These are phyloP conservation scores for Quiscalus mexicanus DNA, from an alignment of 2,113 vertebrate genomes.

Conservation along the genomic window DNA sequence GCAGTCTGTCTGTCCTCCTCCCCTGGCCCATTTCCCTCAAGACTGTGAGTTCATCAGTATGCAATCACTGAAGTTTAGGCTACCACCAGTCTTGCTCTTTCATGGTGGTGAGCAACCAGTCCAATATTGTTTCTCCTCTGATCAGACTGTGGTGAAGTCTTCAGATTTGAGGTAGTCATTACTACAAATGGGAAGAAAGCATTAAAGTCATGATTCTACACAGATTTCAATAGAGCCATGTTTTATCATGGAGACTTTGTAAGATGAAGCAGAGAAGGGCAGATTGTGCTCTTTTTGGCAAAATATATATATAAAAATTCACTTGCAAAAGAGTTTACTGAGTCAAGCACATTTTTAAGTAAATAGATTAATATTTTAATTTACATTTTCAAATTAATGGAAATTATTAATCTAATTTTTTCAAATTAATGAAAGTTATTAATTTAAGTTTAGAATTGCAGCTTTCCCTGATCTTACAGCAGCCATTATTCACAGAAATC, in stretches of 20 bases:
- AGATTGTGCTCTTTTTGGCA: neutral
- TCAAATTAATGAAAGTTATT: neutral
- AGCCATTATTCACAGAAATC: neutral
- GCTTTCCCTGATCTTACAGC: neutral
- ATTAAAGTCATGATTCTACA: neutral
- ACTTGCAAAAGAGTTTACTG: neutral
- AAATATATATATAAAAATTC: neutral
- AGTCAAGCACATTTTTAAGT: neutral
- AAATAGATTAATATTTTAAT: neutral
- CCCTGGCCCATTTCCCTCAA: neutral
- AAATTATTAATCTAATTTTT: neutral
- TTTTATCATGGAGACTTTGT: neutral
- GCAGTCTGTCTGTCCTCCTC: neutral
- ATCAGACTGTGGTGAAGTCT: neutral
- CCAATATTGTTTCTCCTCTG: fast-evolving
- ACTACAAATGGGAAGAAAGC: neutral
- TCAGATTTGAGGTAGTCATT: neutral
- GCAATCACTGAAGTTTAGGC: neutral
- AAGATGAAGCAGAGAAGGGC: neutral
- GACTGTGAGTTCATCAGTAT: neutral
- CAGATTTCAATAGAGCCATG: neutral
- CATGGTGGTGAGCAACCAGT: neutral
- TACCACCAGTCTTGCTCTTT: neutral
- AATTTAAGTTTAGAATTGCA: neutral
- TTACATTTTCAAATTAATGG: neutral